A percentile compares a stretch with the other conserved stretches of the same genome.
Conservation (phyloP, 1,140 invertebrate genomes). For the Leptonema lineaticorne region DNA sequence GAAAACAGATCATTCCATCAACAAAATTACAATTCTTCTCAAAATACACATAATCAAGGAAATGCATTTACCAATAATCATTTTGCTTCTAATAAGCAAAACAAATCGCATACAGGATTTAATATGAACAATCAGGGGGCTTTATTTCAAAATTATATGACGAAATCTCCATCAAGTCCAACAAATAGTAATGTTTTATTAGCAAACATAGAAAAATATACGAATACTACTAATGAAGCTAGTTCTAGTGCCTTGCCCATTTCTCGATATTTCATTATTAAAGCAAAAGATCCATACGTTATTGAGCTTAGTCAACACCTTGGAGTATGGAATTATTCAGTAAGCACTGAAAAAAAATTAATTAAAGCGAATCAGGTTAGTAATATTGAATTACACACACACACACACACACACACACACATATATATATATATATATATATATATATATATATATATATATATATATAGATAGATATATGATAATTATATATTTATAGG, state of each 20-base stretch:
- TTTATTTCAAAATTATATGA: conserved; percentile 21
- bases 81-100: conserved; percentile 17
- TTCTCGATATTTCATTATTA: conserved; percentile 50
- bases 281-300: conserved; percentile 46
- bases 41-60: not conserved
- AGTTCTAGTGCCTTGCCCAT: not conserved
- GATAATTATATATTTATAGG: conserved; percentile 20
- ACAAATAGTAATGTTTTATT: conserved; percentile 48
- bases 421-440: not conserved
- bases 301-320: conserved; percentile 49
- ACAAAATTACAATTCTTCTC: not conserved
- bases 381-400: too few species aligned
- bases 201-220: conserved; percentile 52
- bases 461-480: too few species aligned
- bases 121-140: not conserved
- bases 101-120: not conserved
- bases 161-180: conserved; percentile 46
- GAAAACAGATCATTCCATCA: conserved; percentile 25
- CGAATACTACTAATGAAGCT: conserved; percentile 41
- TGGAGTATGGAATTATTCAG: conserved; percentile 50
- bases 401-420: too few species aligned
- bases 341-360: conserved; percentile 53
- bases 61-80: conserved; percentile 15
- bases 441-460: not conserved
- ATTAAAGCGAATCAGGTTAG: conserved; percentile 51